Evolutionary conservation across 2,888 invertebrate species (phyloP), one percentile per base, ranked within the genome.

Genomic region (Ormyrus nitidulus): DNA sequence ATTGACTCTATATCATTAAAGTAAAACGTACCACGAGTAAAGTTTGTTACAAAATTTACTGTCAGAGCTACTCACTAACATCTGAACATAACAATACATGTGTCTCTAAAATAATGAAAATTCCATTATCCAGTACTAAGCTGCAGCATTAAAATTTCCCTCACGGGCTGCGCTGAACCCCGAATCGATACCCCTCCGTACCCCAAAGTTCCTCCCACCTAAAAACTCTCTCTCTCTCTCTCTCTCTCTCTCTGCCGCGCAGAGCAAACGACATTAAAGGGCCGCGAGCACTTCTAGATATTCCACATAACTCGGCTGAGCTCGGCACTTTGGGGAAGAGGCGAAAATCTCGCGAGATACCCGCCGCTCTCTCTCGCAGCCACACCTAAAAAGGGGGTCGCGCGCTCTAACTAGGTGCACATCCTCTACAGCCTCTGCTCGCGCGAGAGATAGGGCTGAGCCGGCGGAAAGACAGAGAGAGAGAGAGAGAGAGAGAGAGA

Each of bases 321-420:
- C 19, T 19, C 19, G 19, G 19, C 19, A 19, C 19, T 19, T 19
- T 19, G 19, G 19, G 19, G 19, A 19, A 19, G 19, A 19, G 19
- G 19, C 19, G 19, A 19, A 19, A 19, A 19, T 19, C 19, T 19
- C 19, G 19, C 19, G 19, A 19, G 19, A 19, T 19, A 19, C 19
- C 1, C 19, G 19, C 19, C 19, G 19, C 19, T 19, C 19, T 19
- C 19, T 19, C 19, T 19, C 19, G 19, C 19, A 19, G 19, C 19
- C 19, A 19, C 19, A 19, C 19, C 19, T 19, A 19, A 72, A 78
- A 64, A 70, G 70, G 54, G 70, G 70, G 58, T 65, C 65, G 51
- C 13, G 49, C 48, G 49, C 69, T 79, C 73, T 74, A 79, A 79
- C 79, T 79, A 74, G 79, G 69, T 74, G 79, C 59, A 79, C 79